Conservation (phyloP, 2,113 vertebrate genomes). For the Perca schrenkii region DNA sequence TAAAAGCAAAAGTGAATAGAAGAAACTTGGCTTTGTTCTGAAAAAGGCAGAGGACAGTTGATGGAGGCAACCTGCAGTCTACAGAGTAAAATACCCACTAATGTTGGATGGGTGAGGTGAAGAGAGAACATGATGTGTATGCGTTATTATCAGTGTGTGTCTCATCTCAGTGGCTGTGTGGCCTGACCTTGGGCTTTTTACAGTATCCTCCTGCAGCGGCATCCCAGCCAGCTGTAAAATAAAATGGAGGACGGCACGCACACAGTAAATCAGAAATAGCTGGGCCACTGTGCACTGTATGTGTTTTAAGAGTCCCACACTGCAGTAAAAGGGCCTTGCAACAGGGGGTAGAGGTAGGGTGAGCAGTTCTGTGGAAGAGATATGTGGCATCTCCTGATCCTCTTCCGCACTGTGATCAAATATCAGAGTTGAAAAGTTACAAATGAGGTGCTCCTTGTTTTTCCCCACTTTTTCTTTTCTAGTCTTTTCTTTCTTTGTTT, state of each 20-base stretch:
- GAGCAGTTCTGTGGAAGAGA: slow-evolving; percentile 41
- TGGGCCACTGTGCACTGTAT: slow-evolving; percentile 57
- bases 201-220: slow-evolving; percentile 73
- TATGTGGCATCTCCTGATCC: slow-evolving; percentile 32
- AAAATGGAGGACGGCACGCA: slow-evolving; percentile 77
- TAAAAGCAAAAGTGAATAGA: not conserved
- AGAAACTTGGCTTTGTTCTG: not conserved
- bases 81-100: slow-evolving; percentile 26
- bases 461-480: no score
- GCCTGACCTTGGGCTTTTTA: slow-evolving; percentile 80
- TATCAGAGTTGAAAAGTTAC: slow-evolving; percentile 47
- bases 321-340: slow-evolving; percentile 63
- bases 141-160: slow-evolving; percentile 51
- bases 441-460: slow-evolving; percentile 24
- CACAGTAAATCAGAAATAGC: slow-evolving; percentile 83
- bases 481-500: not conserved
- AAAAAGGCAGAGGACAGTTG: slow-evolving; percentile 15
- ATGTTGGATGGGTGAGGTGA: slow-evolving; percentile 27
- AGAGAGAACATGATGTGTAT: slow-evolving; percentile 50
- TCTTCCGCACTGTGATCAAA: slow-evolving; percentile 52
- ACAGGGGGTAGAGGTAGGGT: slow-evolving; percentile 17
- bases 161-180: slow-evolving; percentile 68
- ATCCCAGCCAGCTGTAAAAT: slow-evolving; percentile 83
- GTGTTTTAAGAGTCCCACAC: slow-evolving; percentile 70
- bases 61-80: slow-evolving; percentile 15